Evolutionary conservation across 2,888 invertebrate genomes (phyloP), one percentile per base, ranked within the genome.

Genomic region (Chrysolina oricalcia): DNA sequence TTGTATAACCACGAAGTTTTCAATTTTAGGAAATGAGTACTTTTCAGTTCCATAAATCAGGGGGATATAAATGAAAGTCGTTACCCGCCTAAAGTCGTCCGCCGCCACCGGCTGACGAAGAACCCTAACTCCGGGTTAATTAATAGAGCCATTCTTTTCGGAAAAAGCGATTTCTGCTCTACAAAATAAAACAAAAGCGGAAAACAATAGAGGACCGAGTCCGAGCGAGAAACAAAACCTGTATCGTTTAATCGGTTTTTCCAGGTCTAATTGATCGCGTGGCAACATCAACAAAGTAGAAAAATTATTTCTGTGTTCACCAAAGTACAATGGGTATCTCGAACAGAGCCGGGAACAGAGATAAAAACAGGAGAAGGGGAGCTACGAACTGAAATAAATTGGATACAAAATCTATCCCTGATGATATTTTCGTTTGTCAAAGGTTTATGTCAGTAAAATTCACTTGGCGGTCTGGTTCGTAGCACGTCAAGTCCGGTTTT

Each of bases 121-220:
- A 75, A 73, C 75, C 48, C 76, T 71, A 35, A 72, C 63, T 67
- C 56, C 50, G 69, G 72, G 76, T 76, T 76, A 76, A 76, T 76
- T 76, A 76, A 76, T 76, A 73, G 73, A 63, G 69, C 53, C 56
- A 76, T 76, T 76, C 76, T 76, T 76, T 73, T 70, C 62, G 50
- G 66, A 46, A 66, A 70, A 63, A 70, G 73, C 73, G 50, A 62
- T 73, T 73, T 76, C 73, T 65, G 70, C 70, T 50, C 72, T 64
- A 70, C 66, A 64, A 63, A 73, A 56, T 41, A 73, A 72, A 76
- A 76, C 76, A 76, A 76, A 76, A 73, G 73, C 66, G 59, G 46
- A 71, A 71, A 72, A 76, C 70, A 76, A 72, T 76, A 50, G 62
- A 35, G 59, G 59, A n/a, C 21, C 59, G 46, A 35, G 74, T 23